Percentiles rank a stretch among this genome's conserved stretches.
Conservation (phyloP, 2,888 invertebrate species). For the Copidosoma aretas region DNA sequence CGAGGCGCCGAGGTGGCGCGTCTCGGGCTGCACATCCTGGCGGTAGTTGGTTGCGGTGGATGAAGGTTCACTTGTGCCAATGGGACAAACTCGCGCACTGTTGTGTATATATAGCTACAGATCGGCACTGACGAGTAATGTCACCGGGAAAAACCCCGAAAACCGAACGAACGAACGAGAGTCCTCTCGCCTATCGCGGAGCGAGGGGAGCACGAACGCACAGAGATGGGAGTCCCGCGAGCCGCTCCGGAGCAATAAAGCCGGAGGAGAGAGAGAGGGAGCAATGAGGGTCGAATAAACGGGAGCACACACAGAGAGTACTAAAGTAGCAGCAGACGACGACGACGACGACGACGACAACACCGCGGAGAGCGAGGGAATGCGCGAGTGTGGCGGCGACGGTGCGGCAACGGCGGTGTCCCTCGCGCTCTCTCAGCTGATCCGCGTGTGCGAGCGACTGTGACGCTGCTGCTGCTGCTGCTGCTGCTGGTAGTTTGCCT, state of each 20-base stretch:
- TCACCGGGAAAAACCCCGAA: no score
- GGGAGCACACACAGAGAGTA: constrained; percentile 4
- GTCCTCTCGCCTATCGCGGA: not conserved
- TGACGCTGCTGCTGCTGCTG: not conserved
- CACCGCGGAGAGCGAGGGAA: not conserved
- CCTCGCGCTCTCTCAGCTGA: constrained; percentile 49
- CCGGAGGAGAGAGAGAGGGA: constrained; percentile 1
- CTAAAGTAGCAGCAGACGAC: constrained; percentile 12
- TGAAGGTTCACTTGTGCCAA: not conserved
- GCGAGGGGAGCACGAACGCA: not conserved
- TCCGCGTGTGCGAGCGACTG: constrained; percentile 30
- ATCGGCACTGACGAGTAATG: constrained; percentile 2
- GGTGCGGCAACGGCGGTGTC: constrained; percentile 29
- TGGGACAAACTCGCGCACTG: constrained; percentile 52
- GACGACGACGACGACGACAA: constrained; percentile 11
- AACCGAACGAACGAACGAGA: no score
- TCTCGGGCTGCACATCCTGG: constrained; percentile 21
- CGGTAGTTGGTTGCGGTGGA: not conserved
- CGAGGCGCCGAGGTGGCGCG: constrained; percentile 6
- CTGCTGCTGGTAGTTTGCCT: not conserved
- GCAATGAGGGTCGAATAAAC: constrained; percentile 19
- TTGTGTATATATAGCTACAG: constrained; percentile 39
- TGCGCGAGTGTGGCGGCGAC: not conserved
- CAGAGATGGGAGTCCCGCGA: no score
- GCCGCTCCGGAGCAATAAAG: not conserved